Conservation (phyloP, 2,113 vertebrate genomes). For the Etheostoma spectabile region DNA sequence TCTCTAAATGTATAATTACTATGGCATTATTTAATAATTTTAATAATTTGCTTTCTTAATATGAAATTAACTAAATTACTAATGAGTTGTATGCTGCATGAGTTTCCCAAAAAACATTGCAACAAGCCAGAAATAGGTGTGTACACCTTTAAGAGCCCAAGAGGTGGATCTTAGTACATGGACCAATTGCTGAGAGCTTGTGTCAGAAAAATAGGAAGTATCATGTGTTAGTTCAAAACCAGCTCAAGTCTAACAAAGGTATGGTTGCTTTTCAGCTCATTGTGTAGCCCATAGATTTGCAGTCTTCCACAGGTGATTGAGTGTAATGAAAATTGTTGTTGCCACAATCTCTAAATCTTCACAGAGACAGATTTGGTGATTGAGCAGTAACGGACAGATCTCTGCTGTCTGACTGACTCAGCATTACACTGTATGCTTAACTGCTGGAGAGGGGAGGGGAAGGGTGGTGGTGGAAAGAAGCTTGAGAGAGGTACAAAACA, state of each 20-base stretch:
- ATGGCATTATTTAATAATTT: not conserved
- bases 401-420: slow-evolving; percentile 72
- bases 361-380: slow-evolving; percentile 32
- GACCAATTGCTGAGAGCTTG: slow-evolving; percentile 71
- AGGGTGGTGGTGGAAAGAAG: not conserved
- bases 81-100: not conserved
- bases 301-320: slow-evolving; percentile 8
- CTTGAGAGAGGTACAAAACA: slow-evolving; percentile 24
- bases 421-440: slow-evolving; percentile 59
- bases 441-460: slow-evolving; percentile 15
- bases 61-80: not conserved
- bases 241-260: slow-evolving; percentile 65
- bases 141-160: slow-evolving; percentile 80
- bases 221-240: slow-evolving; percentile 57
- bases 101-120: not conserved
- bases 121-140: slow-evolving; percentile 32
- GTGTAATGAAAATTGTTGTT: not conserved
- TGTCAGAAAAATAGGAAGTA: slow-evolving; percentile 79
- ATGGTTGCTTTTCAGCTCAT: slow-evolving; percentile 44
- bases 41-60: not conserved
- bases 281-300: not conserved
- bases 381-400: slow-evolving; percentile 36
- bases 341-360: slow-evolving; percentile 5
- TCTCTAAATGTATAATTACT: not conserved
- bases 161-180: slow-evolving; percentile 53